Conservation (phyloP, 2,888 invertebrate genomes). For the Euplagia quadripunctaria region DNA sequence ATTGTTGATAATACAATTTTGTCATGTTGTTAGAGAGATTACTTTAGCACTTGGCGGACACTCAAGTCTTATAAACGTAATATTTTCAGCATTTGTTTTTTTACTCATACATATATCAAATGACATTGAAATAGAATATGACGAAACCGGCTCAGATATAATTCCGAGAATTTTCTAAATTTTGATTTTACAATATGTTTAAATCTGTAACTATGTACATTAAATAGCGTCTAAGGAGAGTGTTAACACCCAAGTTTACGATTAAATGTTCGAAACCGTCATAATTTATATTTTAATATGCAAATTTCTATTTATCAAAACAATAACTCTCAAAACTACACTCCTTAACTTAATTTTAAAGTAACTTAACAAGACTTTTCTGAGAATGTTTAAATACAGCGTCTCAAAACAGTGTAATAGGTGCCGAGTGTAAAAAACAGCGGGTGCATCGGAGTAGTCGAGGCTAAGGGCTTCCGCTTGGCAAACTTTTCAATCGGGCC, state of each 20-base stretch:
- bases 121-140: no score
- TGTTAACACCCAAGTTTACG: no score
- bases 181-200: no score
- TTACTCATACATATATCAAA: neutral
- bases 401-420: slow-evolving; percentile 50
- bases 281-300: neutral
- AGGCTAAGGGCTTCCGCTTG: slow-evolving; percentile 66
- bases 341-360: slow-evolving; percentile 38
- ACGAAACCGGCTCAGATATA: neutral
- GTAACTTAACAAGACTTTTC: slow-evolving; percentile 41
- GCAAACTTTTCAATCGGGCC: slow-evolving; percentile 75
- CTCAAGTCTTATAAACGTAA: neutral
- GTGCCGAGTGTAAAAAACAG: slow-evolving; percentile 54
- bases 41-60: neutral
- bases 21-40: neutral
- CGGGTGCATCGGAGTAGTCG: slow-evolving; percentile 62
- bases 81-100: neutral
- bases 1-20: neutral
- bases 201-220: no score
- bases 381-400: slow-evolving; percentile 57
- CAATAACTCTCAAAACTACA: slow-evolving; percentile 24
- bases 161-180: no score
- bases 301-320: slow-evolving; percentile 8
- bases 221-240: no score
- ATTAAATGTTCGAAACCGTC: no score